Base-by-base conservation (phyloP, 2,888 invertebrate genomes). In the Philaethria dido region DNA sequence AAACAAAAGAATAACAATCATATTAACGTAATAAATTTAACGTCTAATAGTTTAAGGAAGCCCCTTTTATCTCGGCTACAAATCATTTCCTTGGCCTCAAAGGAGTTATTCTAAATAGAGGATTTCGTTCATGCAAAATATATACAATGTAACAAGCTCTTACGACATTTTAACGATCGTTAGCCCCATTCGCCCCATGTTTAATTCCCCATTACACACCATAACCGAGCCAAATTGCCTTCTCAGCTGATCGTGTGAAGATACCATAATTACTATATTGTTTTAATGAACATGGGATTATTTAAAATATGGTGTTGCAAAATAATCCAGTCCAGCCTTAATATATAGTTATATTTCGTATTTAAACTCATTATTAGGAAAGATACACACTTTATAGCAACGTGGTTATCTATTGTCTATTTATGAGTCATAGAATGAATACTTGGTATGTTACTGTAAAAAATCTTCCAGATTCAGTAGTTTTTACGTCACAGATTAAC, bases 131-230 rank as follows among this genome's bases (percentile, higher is more conserved):
- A 55, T 55, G 39, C 22, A 55, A 55, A 39, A 55, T 57, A 57
- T 42, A 57, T 57, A 42, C 42, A 57, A 57, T 11, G 42, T 57
- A 16, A 57, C 42, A 57, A 57, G 42, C 57, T 42, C 57, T 60
- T 60, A 47, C 47, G 47, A 60, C 47, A 47, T 45, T 60, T 60
- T 60, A 60, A 60, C 45, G 47, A 33, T 60, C 33, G 60, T 47
- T 60, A 60, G 33, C 60, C 29, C 60, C 60, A 60, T 60, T 47
- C 45, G 47, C 47, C 47, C 47, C 60, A 60, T 60, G 60, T 47
- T 60, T 57, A 60, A 47, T 45, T 33, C 18, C 45, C 60, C 60
- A 60, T 60, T 47, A 60, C 45, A 60, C 33, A 4, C 60, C 29
- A 60, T 60, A 60, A 29, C 47, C 60, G 60, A 45, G 45, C 60